phyloP scores from a whole-genome alignment of 2,888 invertebrate species.

The Drosophila planitibia region DNA sequence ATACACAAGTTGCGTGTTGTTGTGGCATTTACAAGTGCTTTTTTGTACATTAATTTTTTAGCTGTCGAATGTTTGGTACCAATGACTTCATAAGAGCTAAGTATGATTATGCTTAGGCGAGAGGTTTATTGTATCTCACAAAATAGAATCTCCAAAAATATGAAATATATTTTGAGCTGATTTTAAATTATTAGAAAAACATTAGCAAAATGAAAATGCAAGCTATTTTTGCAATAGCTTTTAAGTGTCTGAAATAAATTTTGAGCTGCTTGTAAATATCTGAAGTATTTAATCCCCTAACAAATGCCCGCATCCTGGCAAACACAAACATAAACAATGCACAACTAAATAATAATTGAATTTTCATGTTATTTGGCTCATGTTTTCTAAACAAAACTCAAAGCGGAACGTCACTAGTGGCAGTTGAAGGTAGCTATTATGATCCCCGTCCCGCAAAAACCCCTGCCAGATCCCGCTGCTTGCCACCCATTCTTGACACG shows the following conservation, averaged over 20 bases:
- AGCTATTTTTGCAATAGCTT: not conserved
- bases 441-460: slow-evolving; percentile 1
- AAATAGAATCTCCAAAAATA: not conserved
- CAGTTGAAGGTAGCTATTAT: slow-evolving; percentile 18
- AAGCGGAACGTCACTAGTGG: not conserved
- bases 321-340: not conserved
- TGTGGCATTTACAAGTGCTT: slow-evolving; percentile 50
- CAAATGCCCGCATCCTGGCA: not conserved
- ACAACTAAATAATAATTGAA: not conserved
- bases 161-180: not conserved
- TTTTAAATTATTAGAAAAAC: not conserved
- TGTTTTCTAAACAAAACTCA: not conserved
- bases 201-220: too few species aligned
- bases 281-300: not conserved
- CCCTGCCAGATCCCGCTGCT: not conserved
- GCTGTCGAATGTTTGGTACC: slow-evolving; percentile 28
- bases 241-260: not conserved
- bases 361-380: not conserved
- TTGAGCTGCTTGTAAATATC: not conserved
- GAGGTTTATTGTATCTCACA: not conserved
- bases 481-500: slow-evolving; percentile 6
- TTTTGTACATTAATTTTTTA: slow-evolving; percentile 18
- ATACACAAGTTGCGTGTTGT: slow-evolving; percentile 23
- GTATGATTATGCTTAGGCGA: slow-evolving; percentile 19
- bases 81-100: slow-evolving; percentile 52